Conservation (phyloP, 2,888 invertebrate species). For the Diabrotica balteata region DNA sequence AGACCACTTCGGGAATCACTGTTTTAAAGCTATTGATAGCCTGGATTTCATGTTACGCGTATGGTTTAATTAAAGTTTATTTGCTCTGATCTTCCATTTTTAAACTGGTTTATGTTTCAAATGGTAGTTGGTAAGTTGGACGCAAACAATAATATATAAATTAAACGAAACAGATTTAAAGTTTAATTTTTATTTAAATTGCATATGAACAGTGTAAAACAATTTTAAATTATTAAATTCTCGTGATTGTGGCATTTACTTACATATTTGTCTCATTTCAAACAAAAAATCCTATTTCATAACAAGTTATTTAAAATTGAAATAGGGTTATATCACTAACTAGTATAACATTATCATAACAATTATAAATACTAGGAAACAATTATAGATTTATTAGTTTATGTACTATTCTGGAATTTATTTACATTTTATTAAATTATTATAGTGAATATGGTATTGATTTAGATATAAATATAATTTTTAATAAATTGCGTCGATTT, state of each 20-base stretch:
- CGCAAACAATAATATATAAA: background rate
- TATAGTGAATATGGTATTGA: no score
- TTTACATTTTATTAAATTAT: no score
- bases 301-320: conserved; percentile 11
- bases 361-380: conserved; percentile 3
- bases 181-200: conserved; percentile 44
- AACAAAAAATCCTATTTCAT: conserved; percentile 9
- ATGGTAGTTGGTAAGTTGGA: no score
- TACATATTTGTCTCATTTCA: conserved; percentile 27
- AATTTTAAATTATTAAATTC: conserved; percentile 52
- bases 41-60: no score
- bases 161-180: conserved; percentile 4
- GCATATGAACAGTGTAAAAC: conserved; percentile 57
- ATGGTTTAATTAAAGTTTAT: no score
- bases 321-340: conserved; percentile 14
- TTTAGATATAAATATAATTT: no score
- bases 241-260: conserved; percentile 53
- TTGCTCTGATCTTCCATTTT: no score
- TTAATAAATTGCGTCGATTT: no score
- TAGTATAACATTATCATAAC: conserved; percentile 3
- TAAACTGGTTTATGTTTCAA: no score
- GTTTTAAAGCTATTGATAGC: no score
- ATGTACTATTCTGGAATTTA: conserved; percentile 14
- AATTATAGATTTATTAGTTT: background rate
- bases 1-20: no score